Conservation (phyloP, 53 echinoderm and acorn worm genomes). For the Patiria pectinifera region DNA sequence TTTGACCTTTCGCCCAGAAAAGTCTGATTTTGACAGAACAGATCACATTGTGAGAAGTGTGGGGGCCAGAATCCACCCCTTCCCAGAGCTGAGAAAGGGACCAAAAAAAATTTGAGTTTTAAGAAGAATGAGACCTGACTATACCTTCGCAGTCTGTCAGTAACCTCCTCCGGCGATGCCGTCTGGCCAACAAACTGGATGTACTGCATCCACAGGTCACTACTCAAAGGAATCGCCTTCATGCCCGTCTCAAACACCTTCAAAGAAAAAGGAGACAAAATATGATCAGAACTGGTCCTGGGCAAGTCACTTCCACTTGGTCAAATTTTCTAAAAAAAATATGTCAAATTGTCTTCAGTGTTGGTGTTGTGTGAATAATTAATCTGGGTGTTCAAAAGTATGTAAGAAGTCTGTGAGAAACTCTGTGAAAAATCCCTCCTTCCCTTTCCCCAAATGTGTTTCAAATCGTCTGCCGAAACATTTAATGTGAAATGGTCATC, state of each 20-base stretch:
- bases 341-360: neutral
- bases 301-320: constrained; percentile 25
- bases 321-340: neutral
- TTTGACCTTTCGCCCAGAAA: too few relatives aligned
- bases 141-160: constrained; percentile 85
- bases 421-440: neutral
- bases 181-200: constrained; percentile 79
- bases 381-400: neutral
- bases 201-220: constrained; percentile 95
- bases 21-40: too few relatives aligned
- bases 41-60: too few relatives aligned
- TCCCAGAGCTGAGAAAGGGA: too few relatives aligned
- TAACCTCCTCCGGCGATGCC: constrained; percentile 55
- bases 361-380: neutral
- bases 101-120: too few relatives aligned
- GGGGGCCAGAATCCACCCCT: too few relatives aligned
- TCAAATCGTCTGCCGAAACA: neutral
- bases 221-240: constrained; percentile 82
- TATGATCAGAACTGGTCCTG: neutral
- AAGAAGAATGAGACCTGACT: neutral
- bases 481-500: neutral
- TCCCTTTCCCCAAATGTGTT: neutral
- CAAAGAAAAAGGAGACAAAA: neutral
- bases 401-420: too few relatives aligned
- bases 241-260: constrained; percentile 91